A percentile compares a stretch with the other conserved stretches of the same genome.
phyloP scores from a whole-genome alignment of 2,113 vertebrate genomes.

The Talpa occidentalis region DNA sequence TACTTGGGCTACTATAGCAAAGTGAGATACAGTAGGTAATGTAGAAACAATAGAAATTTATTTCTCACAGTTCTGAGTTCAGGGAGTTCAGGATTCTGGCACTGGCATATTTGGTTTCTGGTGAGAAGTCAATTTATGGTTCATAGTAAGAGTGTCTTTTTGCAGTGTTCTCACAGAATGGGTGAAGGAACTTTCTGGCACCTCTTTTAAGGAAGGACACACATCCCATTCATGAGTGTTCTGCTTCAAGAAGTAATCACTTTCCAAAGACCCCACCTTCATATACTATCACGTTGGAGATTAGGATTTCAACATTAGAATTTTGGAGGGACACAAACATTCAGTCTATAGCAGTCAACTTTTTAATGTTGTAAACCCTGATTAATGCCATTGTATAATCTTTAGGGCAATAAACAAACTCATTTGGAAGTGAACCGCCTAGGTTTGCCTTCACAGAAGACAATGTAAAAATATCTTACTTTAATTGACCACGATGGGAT shows the following conservation, averaged over 20 bases:
- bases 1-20: neutral
- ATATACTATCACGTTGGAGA: no score
- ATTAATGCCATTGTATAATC: neutral
- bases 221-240: neutral
- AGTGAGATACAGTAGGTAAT: neutral
- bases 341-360: no score
- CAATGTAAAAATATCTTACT: conserved; percentile 1
- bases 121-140: neutral
- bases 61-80: neutral
- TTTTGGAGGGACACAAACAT: no score
- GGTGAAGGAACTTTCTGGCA: neutral
- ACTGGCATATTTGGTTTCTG: neutral
- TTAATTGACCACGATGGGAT: neutral
- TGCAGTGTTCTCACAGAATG: neutral
- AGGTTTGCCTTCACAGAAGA: neutral
- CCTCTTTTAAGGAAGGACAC: neutral
- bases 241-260: neutral
- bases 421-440: conserved; percentile 4
- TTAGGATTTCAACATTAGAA: no score
- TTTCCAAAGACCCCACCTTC: neutral
- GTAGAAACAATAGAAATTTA: neutral
- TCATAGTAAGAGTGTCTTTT: neutral
- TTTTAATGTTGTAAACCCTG: neutral
- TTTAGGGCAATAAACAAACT: neutral
- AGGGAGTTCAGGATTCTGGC: neutral